A percentile compares a stretch with the other conserved stretches of the same genome.
Evolutionary conservation across 2,113 vertebrate species (phyloP).

Genomic region (Eudorcas thomsonii): DNA sequence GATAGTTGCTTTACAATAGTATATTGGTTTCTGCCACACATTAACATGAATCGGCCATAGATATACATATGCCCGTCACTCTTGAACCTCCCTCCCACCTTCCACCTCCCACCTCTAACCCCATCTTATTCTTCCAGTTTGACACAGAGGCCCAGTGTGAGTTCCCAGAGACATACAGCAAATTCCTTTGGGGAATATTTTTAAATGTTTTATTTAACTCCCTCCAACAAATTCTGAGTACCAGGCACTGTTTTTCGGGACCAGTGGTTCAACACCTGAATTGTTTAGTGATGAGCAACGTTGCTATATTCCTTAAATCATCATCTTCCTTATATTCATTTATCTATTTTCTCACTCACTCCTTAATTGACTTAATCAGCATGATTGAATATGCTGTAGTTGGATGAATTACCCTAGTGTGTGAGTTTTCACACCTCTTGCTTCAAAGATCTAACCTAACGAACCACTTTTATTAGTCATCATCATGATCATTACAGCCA

Average conservation of each 20-base stretch:
- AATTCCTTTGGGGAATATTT: neutral
- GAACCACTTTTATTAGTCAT: neutral
- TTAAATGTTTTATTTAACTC: neutral
- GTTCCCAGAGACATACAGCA: neutral
- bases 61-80: neutral
- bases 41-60: neutral
- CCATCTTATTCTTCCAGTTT: neutral
- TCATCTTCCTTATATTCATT: neutral
- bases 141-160: neutral
- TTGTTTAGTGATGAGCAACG: neutral
- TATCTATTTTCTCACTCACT: neutral
- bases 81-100: neutral
- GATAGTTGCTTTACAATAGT: neutral
- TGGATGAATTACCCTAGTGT: neutral
- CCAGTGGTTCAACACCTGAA: neutral
- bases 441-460: neutral
- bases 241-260: neutral
- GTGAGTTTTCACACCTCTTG: neutral
- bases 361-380: neutral
- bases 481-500: neutral
- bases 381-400: neutral
- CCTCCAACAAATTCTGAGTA: neutral
- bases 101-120: neutral
- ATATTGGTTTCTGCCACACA: neutral
- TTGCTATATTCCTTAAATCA: neutral